Base-by-base conservation (phyloP, 2,888 invertebrate genomes). In the Heliconius ismenius region DNA sequence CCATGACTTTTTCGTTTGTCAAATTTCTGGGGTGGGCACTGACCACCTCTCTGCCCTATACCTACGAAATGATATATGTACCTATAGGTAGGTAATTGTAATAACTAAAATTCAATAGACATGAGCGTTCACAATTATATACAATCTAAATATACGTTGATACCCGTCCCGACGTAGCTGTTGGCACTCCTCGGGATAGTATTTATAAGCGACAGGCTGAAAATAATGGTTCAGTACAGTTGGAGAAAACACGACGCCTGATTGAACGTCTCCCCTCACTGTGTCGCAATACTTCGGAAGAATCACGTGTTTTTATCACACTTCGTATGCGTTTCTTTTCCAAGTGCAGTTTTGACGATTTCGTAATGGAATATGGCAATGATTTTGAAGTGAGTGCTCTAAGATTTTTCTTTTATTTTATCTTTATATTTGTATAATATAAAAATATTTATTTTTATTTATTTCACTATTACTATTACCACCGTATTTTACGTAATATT, bases 351-450 rank as follows among this genome's bases (percentile, higher is more conserved):
- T 93, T 89, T 84, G 86, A 91, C 77, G 89, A 91, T 77, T 92
- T 93, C 86, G 85, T 92, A 58, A 93, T 93, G 93, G 92, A 92
- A 84, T 86, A 86, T 84, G 89, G 89, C 81, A 89, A 90, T 84
- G 91, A 93, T 83, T 93, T 93, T 86, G 93, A 93, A 92, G 93
- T 93, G 86, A 77, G 68, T 58, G 54, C n/a, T n/a, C 3, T 43
- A 24, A 43, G 1, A 72, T 60, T 24, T 4, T 60, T 32, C 32
- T 32, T 3, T 58, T 63, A 32, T 24, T 32, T 32, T 28, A 15
- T 68, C 4, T 9, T 28, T 21, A 18, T 15, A 9, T n/a, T 39
- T 49, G 4, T n/a, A n/a, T n/a, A n/a, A n/a, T n/a, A 65, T 10
- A 36, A 11, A 4, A 13, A 36, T 28, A 28, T 28, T 63, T 63